Evolutionary conservation across 2,797 vertebrate genomes (phyloP).

Genomic region (Ctenopoma kingsleyae): DNA sequence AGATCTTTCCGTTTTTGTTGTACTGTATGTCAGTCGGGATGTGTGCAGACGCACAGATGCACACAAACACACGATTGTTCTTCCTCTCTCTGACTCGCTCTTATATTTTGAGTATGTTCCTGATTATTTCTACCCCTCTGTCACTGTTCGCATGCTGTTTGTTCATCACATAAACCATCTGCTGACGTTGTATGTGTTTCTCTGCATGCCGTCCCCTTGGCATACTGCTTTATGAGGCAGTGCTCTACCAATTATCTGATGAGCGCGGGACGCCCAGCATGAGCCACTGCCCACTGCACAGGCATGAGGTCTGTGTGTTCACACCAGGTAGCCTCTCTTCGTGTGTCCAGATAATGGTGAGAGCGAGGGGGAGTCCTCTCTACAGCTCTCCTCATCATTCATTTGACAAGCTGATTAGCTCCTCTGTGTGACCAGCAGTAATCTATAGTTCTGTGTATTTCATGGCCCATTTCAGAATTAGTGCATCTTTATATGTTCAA

Average conservation of each 20-base stretch:
- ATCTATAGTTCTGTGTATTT: constrained; percentile 71
- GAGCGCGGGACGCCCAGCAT: constrained; percentile 70
- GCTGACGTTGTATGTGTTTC: constrained; percentile 80
- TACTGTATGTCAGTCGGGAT: constrained; percentile 56
- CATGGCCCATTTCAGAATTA: constrained; percentile 81
- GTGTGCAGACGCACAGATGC: constrained; percentile 14
- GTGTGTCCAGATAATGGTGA: constrained; percentile 63
- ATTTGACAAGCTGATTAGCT: constrained; percentile 76
- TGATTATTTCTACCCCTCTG: constrained; percentile 35
- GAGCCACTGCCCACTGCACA: constrained; percentile 70
- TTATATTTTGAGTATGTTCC: constrained; percentile 44
- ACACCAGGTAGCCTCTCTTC: constrained; percentile 76
- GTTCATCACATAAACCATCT: constrained; percentile 85
- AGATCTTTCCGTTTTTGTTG: constrained; percentile 64
- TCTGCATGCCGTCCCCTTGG: constrained; percentile 67
- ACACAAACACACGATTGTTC: constrained; percentile 22
- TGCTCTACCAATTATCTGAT: constrained; percentile 81
- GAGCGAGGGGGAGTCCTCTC: constrained; percentile 60
- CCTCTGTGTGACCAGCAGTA: constrained; percentile 69
- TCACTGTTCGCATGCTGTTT: constrained; percentile 78
- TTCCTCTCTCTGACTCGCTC: constrained; percentile 24
- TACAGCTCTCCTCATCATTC: constrained; percentile 66
- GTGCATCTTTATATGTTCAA: constrained; percentile 61
- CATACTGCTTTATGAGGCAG: constrained; percentile 62
- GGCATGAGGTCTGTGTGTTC: constrained; percentile 71